These are phyloP conservation scores for Agrotis ipsilon DNA, from an alignment of 2,888 invertebrate genomes.

Conservation along the genomic window DNA sequence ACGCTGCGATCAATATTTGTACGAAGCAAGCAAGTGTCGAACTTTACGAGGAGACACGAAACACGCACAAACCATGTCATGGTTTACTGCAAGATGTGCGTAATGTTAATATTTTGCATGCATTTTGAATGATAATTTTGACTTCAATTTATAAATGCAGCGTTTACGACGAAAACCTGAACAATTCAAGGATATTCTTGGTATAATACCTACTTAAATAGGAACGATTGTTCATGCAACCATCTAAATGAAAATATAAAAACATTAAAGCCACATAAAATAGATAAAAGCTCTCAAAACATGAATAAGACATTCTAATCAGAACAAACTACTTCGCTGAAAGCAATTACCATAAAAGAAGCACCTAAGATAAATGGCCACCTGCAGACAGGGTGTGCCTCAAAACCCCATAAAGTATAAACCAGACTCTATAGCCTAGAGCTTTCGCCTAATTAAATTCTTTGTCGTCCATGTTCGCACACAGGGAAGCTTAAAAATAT, in stretches of 20 bases:
- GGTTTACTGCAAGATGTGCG: slow-evolving; percentile 48
- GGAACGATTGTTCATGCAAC: not conserved
- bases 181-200: not conserved
- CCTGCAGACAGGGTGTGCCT: slow-evolving; percentile 42
- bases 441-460: slow-evolving; percentile 55
- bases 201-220: not conserved
- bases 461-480: slow-evolving; percentile 21
- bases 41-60: slow-evolving; percentile 56
- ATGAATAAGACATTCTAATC: not conserved
- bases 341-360: slow-evolving; percentile 32
- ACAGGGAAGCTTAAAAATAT: slow-evolving; percentile 32
- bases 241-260: slow-evolving; percentile 1
- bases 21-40: slow-evolving; percentile 30
- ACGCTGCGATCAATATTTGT: slow-evolving; percentile 48
- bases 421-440: slow-evolving; percentile 37
- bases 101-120: slow-evolving; percentile 11
- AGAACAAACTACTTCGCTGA: slow-evolving; percentile 14
- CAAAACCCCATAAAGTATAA: slow-evolving; percentile 38
- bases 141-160: slow-evolving; percentile 15
- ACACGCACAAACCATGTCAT: slow-evolving; percentile 52
- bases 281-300: not conserved
- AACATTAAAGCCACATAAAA: not conserved
- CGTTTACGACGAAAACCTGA: not conserved
- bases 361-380: slow-evolving; percentile 35
- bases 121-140: slow-evolving; percentile 19